Base-by-base conservation (phyloP, 2,888 invertebrate species). In the Bombylius discolor region DNA sequence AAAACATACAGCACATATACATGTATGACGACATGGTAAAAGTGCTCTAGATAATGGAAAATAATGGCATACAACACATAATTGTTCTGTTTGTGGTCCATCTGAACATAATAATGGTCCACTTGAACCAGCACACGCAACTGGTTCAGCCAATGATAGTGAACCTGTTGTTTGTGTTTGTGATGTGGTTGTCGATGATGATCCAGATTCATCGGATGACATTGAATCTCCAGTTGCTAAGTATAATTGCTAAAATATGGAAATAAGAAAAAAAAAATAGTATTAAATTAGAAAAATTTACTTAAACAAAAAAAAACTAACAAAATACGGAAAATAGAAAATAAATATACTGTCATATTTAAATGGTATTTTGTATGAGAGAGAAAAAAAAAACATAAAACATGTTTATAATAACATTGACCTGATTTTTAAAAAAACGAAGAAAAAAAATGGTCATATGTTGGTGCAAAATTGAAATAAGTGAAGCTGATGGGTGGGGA, bases 11-110 rank as follows among this genome's bases (percentile, higher is more conserved):
- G 84, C 83, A 71, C 92, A 92, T 45, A 90, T 83, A 65, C 91
- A 91, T 5, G 90, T 89, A 74, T 92, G 91, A 23, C 88, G 77
- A 76, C 91, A 92, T 0, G 91, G 91, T 66, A 92, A 76, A 56
- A 92, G 75, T 45, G 89, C 91, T 61, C 89, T 79, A 1, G 87
- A 86, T 53, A 90, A 77, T 31, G 85, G 85, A 66, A 81, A 83
- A 64, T 81, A 81, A 66, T 89, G 87, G 75, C 92, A 92, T 64
- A 91, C 90, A 60, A 89, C 87, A 75, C 91, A 91, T 5, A 82
- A 70, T 63, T 82, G 82, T 63, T 82, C 81, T 77, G 79, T 79
- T 47, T 79, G 68, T 12, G 77, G 76, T 45, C 58, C 61, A 55
- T 62, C 62, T 9, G 62, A 63, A 57, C 61, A 64, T 34, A 66